Evolutionary conservation across 2,113 vertebrate species (phyloP), one percentile per base, ranked within the genome.

Genomic region (Tragelaphus scriptus): DNA sequence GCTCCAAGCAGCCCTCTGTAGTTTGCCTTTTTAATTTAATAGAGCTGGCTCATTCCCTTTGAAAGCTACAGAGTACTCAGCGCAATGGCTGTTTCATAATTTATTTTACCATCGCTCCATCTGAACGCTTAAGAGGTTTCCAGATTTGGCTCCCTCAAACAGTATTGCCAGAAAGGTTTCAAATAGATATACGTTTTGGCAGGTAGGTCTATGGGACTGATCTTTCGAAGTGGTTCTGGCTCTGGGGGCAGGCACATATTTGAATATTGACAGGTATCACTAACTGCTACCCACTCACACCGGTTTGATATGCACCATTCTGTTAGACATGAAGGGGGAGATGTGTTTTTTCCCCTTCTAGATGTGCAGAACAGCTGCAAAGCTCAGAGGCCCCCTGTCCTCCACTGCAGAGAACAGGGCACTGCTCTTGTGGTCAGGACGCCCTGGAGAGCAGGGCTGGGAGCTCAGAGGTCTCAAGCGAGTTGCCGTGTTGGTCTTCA

Each of bases 271-370:
- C n/a, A 2, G 49, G 12, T 1, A 19, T 40, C 59, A 56, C 80
- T 17, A 56, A 84, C 49, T 7, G 19, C 75, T 68, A 53, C 14
- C 10, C 3, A 36, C 14, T 19, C 40, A 28, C 1, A 28, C 65
- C 7, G 4, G 2, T 75, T n/a, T 7, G 32, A 40, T 61, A 28
- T 26, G 28, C n/a, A 55, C 49, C 30, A 17, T 93, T 85, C 58
- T 65, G n/a, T 44, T 25, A 47, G 8, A 61, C 32, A 6, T 28
- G 8, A 21, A 61, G 44, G 71, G 25, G 16, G 28, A 77, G 75
- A 7, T 21, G 32, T 68, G n/a, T 23, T 23, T 1, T 9, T 26
- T 0, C 17, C 1, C 9, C 68, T 1, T 23, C 47, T 6, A 49
- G 36, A 36, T n/a, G 44, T 80, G 85, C 63, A 65, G 80, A 32